Percentiles rank a stretch among this genome's conserved stretches.
Evolutionary conservation across 2,888 invertebrate genomes (phyloP).

Genomic region (Toxonevra muliebris): DNA sequence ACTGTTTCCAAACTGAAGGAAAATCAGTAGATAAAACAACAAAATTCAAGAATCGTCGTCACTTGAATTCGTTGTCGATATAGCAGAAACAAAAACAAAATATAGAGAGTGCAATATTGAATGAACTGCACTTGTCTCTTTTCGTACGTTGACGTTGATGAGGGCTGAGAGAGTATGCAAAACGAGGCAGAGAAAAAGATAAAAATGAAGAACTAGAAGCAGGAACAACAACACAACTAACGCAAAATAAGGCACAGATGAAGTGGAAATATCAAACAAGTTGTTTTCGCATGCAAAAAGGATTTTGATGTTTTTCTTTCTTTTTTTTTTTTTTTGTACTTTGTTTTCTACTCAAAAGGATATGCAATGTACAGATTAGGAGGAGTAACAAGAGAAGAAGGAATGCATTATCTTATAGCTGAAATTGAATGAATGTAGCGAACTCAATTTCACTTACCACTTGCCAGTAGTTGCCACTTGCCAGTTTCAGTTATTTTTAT

Average conservation of each 20-base stretch:
- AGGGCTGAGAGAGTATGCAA: no score
- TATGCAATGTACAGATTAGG: background rate
- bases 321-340: slow-evolving; percentile 2
- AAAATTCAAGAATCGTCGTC: no score
- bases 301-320: slow-evolving; percentile 36
- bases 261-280: slow-evolving; percentile 38
- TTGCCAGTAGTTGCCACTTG: background rate
- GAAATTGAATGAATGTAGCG: slow-evolving; percentile 8
- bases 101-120: no score
- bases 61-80: no score
- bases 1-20: no score
- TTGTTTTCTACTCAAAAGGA: background rate
- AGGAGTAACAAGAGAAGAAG: background rate
- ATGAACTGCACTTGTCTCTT: no score
- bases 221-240: no score
- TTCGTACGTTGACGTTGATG: no score
- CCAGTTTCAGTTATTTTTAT: slow-evolving; percentile 22
- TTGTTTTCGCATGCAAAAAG: slow-evolving; percentile 37
- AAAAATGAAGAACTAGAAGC: no score
- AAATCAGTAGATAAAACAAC: no score
- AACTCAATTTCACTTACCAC: slow-evolving; percentile 16
- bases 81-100: no score
- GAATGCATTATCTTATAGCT: slow-evolving; percentile 18
- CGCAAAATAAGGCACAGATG: slow-evolving; percentile 28
- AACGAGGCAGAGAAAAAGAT: no score